Evolutionary conservation across 2,888 invertebrate genomes (phyloP), one percentile per base, ranked within the genome.

Genomic region (Drosophila helvetica): DNA sequence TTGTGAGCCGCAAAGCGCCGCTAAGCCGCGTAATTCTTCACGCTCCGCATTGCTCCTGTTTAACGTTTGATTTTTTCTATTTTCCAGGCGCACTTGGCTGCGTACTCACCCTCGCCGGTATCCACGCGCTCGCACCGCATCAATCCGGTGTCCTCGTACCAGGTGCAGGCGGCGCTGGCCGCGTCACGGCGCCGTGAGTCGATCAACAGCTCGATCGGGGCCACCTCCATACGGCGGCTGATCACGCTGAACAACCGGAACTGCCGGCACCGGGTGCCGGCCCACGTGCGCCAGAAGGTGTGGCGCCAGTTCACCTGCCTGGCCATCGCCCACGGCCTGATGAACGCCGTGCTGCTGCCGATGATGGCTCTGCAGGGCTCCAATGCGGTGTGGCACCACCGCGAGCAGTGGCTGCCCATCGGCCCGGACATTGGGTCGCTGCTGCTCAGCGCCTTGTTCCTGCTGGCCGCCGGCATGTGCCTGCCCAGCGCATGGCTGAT

Each of bases 171-270:
- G 19, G 90, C 91, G 1, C 77, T 92, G 53, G 90, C 91, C 33
- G 90, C 89, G 19, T 91, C 92, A 10, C 93, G 94, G 4, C 93
- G 95, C 3, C 93, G 95, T 17, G 96, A 96, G 83, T 96, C 96
- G 0, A 93, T 95, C 59, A 94, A 95, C 27, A 95, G 95, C 54
- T 95, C 95, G 0, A 95, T 96, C 33, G 96, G 96, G 1, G 95
- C 96, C 0, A 95, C 95, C 0, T 96, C 96, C 1, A 96, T 96
- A 10, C 93, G 96, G 4, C 93, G 96, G 0, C 93, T 96, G 15
- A 94, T 96, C 58, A 94, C 95, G 0, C 93, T 92, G 38, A 94
- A 94, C 54, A 94, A 93, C 58, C 92, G 93, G 38, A 91, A 89
- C 60, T 91, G 91, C 71, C 89, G 92, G 10, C 90, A 92, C 75